Percentiles rank a stretch among this genome's conserved stretches.
Conservation (phyloP, 2,797 vertebrate species). For the Vireo griseus region DNA sequence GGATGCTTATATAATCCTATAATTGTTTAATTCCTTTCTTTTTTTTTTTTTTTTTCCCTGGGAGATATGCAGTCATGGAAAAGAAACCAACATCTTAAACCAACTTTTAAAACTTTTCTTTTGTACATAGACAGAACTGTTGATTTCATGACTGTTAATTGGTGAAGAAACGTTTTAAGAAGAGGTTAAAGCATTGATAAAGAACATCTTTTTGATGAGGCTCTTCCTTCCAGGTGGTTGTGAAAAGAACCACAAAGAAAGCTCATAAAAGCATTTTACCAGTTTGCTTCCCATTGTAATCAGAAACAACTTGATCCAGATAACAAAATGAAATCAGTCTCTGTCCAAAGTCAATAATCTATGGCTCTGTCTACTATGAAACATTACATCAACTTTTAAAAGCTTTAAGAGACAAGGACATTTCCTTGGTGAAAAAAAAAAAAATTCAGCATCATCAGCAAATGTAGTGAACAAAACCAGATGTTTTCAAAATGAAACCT, state of each 20-base stretch:
- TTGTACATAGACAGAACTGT: not conserved
- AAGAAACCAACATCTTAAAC: not conserved
- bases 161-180: not conserved
- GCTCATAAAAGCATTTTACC: not conserved
- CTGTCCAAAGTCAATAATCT: not conserved
- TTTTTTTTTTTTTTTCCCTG: too few species aligned
- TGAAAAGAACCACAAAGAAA: not conserved
- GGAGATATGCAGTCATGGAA: not conserved
- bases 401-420: not conserved
- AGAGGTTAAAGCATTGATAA: not conserved
- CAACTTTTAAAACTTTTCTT: not conserved
- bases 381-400: not conserved
- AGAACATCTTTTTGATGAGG: not conserved
- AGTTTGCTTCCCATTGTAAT: not conserved
- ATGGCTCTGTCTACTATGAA: not conserved
- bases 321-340: not conserved
- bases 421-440: not conserved
- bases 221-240: not conserved
- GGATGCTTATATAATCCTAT: not conserved
- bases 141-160: not conserved
- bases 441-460: not conserved
- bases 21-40: fast-evolving
- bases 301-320: not conserved
- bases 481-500: not conserved
- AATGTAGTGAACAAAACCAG: fast-evolving